phyloP scores from a whole-genome alignment of 2,888 invertebrate species.

The Neocrepidodera transversa region DNA sequence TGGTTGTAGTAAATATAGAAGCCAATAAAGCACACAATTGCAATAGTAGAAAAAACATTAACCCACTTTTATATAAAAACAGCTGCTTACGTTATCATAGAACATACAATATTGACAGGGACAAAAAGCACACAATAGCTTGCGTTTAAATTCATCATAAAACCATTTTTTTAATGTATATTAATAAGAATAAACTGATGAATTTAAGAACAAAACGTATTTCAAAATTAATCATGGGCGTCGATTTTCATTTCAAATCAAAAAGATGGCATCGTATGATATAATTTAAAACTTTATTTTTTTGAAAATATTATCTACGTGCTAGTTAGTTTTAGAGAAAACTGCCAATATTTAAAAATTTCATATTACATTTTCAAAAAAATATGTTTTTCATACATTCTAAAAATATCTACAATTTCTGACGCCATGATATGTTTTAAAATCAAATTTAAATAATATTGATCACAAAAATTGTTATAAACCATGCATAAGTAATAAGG shows the following conservation, averaged over 20 bases:
- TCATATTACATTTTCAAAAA: no score
- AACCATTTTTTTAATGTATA: no score
- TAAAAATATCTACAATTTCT: not conserved
- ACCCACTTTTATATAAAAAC: slow-evolving; percentile 15
- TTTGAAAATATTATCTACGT: no score
- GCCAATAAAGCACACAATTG: slow-evolving; percentile 7
- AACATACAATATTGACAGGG: slow-evolving; percentile 59
- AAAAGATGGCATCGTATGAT: no score
- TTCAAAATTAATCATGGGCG: not conserved
- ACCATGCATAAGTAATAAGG: slow-evolving; percentile 14
- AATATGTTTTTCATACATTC: no score
- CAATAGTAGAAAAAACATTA: slow-evolving; percentile 18
- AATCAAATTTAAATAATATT: not conserved
- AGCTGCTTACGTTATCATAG: slow-evolving; percentile 36
- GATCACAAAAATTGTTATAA: slow-evolving; percentile 5
- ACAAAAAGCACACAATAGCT: slow-evolving; percentile 55
- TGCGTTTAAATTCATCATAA: no score
- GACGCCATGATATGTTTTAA: not conserved
- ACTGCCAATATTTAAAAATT: no score
- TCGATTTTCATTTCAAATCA: not conserved
- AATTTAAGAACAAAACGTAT: not conserved
- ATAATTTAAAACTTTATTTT: no score
- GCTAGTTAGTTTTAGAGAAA: no score
- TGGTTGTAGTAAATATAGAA: not conserved
- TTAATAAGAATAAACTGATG: not conserved